Percentiles rank a stretch among this genome's conserved stretches.
Evolutionary conservation across 2,113 vertebrate species (phyloP).

Genomic region (Delphinapterus leucas): DNA sequence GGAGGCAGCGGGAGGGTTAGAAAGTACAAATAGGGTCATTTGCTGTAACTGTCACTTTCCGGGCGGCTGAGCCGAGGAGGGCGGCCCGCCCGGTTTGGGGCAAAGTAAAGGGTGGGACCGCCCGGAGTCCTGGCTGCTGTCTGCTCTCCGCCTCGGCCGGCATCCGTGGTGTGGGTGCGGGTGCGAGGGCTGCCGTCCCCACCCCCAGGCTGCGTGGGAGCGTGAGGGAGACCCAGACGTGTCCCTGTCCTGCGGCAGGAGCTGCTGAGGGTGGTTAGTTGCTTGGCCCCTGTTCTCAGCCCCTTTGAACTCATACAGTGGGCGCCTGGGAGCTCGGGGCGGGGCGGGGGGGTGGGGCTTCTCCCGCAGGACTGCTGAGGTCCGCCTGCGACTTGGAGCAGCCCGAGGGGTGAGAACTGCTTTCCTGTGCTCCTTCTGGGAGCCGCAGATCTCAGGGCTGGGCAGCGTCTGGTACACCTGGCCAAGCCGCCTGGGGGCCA

Average conservation of each 20-base stretch:
- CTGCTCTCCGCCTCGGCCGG: conserved; percentile 21
- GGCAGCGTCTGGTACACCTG: background rate
- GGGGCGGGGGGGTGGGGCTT: no score
- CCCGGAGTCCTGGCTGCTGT: conserved; percentile 53
- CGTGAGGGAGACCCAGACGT: fast-evolving
- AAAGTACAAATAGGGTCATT: conserved; percentile 81
- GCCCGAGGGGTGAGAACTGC: background rate
- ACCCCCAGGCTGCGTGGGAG: background rate
- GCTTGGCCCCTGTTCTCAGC: background rate
- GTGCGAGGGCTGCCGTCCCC: background rate
- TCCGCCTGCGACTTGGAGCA: background rate
- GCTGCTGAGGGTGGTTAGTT: no score
- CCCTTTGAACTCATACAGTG: no score
- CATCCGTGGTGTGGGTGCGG: background rate
- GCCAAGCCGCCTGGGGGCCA: background rate
- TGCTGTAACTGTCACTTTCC: conserved; percentile 78
- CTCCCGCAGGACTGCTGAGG: no score
- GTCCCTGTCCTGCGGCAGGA: no score
- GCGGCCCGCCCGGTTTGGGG: conserved; percentile 71
- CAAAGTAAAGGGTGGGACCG: conserved; percentile 82
- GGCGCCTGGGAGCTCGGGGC: no score
- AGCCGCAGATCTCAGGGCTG: background rate
- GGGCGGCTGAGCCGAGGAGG: conserved; percentile 48
- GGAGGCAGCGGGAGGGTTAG: conserved; percentile 72
- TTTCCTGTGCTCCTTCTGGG: background rate